These are phyloP conservation scores for Phalangium opilio DNA, from an alignment of 2,888 invertebrate genomes.

Conservation along the genomic window DNA sequence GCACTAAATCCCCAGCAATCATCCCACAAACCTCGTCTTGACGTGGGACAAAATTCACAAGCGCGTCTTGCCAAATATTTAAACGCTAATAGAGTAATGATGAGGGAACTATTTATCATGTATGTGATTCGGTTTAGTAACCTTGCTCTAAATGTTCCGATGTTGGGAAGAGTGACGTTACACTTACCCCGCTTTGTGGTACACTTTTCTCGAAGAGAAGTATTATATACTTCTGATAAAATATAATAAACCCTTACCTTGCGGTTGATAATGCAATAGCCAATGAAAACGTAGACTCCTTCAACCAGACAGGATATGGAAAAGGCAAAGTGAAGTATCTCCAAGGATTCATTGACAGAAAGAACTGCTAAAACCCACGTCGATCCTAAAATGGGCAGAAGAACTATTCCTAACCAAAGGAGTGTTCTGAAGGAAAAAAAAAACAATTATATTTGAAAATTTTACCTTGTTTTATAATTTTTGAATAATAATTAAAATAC, in stretches of 20 bases:
- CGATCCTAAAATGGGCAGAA: slow-evolving; percentile 63
- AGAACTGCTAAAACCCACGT: slow-evolving; percentile 73
- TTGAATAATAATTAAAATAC: slow-evolving; percentile 3
- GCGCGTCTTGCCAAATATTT: too few relatives aligned
- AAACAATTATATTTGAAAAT: background rate
- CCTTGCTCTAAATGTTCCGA: too few relatives aligned
- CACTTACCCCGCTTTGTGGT: too few relatives aligned
- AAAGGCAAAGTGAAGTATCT: slow-evolving; percentile 57
- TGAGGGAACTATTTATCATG: too few relatives aligned
- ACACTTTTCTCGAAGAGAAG: too few relatives aligned
- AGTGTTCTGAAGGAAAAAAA: slow-evolving; percentile 43
- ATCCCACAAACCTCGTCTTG: too few relatives aligned
- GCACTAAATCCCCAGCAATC: too few relatives aligned
- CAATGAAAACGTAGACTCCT: slow-evolving; percentile 65
- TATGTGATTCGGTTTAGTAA: too few relatives aligned
- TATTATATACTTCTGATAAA: too few relatives aligned
- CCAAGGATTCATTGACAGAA: slow-evolving; percentile 55
- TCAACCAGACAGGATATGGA: slow-evolving; percentile 60
- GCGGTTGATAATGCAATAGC: slow-evolving; percentile 72
- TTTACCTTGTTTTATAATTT: background rate
- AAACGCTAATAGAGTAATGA: too few relatives aligned
- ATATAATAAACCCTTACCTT: slow-evolving; percentile 48
- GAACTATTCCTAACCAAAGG: slow-evolving; percentile 70
- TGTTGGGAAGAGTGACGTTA: too few relatives aligned
- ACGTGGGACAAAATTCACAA: too few relatives aligned